phyloP scores from a whole-genome alignment of 2,113 vertebrate genomes.

The Microcebus griseorufus region DNA sequence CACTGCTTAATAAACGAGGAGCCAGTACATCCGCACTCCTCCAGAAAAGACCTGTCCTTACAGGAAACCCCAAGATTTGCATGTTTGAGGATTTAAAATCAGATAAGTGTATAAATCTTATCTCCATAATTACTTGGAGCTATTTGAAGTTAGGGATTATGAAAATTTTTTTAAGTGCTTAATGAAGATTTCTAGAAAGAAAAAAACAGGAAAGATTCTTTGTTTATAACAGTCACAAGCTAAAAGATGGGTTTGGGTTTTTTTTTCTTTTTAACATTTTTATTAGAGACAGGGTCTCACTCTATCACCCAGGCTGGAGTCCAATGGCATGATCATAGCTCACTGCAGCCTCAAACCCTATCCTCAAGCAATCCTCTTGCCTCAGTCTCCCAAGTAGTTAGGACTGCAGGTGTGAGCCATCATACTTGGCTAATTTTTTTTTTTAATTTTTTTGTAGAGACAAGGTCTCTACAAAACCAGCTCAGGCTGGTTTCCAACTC shows the following conservation, averaged over 20 bases:
- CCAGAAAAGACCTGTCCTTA: not conserved
- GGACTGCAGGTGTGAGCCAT: too few species aligned
- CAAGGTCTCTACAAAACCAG: too few species aligned
- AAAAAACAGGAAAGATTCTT: not conserved
- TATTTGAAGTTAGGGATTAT: not conserved
- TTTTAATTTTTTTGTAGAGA: too few species aligned
- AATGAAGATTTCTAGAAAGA: not conserved
- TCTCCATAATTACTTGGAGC: not conserved
- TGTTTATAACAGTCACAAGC: not conserved
- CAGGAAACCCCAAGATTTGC: not conserved
- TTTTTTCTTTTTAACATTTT: too few species aligned
- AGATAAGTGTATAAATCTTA: not conserved
- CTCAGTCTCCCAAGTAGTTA: too few species aligned
- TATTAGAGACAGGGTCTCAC: too few species aligned
- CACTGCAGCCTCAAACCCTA: too few species aligned
- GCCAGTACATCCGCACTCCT: rapidly evolving
- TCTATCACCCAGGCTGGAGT: too few species aligned
- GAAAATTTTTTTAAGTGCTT: not conserved
- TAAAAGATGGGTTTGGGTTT: not conserved
- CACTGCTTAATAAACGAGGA: rapidly evolving
- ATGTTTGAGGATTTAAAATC: not conserved
- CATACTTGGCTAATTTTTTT: too few species aligned
- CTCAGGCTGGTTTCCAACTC: too few species aligned
- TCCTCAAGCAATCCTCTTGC: too few species aligned
- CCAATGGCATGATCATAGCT: too few species aligned